These are phyloP conservation scores for Odontomyia ornata DNA, from an alignment of 2,888 invertebrate species.

Conservation along the genomic window DNA sequence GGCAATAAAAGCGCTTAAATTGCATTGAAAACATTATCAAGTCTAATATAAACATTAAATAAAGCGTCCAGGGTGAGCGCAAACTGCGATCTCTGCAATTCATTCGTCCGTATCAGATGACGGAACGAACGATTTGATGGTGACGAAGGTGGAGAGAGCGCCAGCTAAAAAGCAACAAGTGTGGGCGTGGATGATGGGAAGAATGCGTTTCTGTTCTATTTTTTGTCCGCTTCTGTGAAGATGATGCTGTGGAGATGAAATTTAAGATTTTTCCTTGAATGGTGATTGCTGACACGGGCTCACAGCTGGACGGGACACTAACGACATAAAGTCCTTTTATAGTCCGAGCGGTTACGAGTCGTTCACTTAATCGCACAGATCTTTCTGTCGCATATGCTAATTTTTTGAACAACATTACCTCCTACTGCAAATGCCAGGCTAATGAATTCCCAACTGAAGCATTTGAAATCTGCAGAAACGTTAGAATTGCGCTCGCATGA, in stretches of 20 bases:
- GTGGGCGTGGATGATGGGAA: background rate
- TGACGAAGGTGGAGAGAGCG: no score
- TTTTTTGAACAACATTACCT: background rate
- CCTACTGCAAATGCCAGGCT: background rate
- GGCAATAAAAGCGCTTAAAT: slow-evolving; percentile 35
- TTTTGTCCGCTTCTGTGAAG: background rate
- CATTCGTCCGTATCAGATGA: slow-evolving; percentile 15
- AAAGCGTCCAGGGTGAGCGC: slow-evolving; percentile 21
- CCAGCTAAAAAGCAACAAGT: background rate
- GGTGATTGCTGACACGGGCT: no score
- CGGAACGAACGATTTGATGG: background rate
- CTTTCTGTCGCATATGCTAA: background rate
- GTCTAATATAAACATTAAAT: slow-evolving; percentile 31
- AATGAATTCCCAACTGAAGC: background rate
- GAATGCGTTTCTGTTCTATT: background rate
- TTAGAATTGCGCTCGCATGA: background rate
- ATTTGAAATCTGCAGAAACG: background rate
- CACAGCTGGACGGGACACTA: no score
- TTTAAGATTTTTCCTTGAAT: no score
- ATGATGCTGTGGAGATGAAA: no score
- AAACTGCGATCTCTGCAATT: slow-evolving; percentile 18
- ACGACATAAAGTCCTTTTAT: no score
- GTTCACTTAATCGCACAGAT: no score
- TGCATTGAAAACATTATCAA: slow-evolving; percentile 35
- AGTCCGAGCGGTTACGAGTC: no score